Evolutionary conservation across 1,140 invertebrate genomes (phyloP), one percentile per base, ranked within the genome.

Genomic region (Globodera ellingtonae): DNA sequence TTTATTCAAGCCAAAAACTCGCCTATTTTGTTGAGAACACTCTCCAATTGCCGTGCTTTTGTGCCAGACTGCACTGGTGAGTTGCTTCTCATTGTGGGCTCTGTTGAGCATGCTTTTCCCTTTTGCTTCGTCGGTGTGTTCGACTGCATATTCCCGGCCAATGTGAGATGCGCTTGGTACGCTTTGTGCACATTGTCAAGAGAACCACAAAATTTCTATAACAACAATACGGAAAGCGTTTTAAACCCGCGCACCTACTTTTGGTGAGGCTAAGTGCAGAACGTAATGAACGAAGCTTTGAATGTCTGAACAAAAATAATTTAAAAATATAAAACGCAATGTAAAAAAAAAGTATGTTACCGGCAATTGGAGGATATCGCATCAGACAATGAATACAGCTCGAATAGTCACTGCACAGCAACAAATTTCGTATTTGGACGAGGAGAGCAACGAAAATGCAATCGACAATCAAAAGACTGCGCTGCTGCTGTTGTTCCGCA

Each of bases 381-480:
- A 93, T 93, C 21, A 94, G 88, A 82, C 91, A 90, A 15, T 91
- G 92, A 56, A 93, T 89, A 84, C 93, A 93, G 18, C 90, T 90
- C 3, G 92, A 91, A 86, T 93, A 93, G 87, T 93, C 93, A 83
- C 91, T 91, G 18, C 90, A 83, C 18, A 93, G 84, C 75, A 93
- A 90, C 77, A 92, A 90, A 80, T 92, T 91, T 76, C 93, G 90
- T 73, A 94, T 93, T 72, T 93, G 92, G 10, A 93, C 91, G 24
- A 94, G 88, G 93, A 94, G 93, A 5, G 93, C 92, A 24, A 94
- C 91, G 84, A 94, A 92, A 65, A 94, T 91, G 82, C 93, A 94
- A 87, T 94, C 93, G 24, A 94, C 92, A 46, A 94, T 90, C 48
- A 92, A 92, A 85, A 94, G 92, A 24, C 9, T 76, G 75, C 13